Evolutionary conservation across 2,888 invertebrate genomes (phyloP).

Genomic region (Pammene aurita): DNA sequence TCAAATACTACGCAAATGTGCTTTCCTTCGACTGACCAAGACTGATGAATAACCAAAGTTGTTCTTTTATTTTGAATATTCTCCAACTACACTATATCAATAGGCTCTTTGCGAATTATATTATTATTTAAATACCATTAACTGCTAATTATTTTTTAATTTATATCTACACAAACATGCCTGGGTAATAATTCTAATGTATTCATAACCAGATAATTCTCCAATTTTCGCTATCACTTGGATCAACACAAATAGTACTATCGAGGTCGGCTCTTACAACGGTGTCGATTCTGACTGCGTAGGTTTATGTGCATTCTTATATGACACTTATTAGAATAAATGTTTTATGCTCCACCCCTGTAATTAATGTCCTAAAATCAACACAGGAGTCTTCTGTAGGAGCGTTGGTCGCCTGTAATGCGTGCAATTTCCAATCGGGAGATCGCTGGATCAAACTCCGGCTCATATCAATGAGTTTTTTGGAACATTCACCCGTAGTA

Average conservation of each 20-base stretch:
- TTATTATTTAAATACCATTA: background rate
- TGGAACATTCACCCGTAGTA: no score
- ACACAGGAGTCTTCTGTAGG: constrained; percentile 14
- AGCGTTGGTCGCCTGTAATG: no score
- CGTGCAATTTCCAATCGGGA: no score
- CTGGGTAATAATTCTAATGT: background rate
- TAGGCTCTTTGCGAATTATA: background rate
- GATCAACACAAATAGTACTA: constrained; percentile 48
- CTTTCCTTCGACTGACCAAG: no score
- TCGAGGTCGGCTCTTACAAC: constrained; percentile 61
- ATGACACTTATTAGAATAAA: constrained; percentile 46
- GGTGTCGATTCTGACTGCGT: constrained; percentile 65
- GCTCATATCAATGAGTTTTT: no score
- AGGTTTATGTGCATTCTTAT: constrained; percentile 56
- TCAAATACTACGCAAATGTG: no score
- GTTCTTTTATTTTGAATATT: no score
- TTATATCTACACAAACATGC: background rate
- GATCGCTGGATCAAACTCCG: no score
- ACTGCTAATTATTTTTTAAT: background rate
- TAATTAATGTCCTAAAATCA: constrained; percentile 25
- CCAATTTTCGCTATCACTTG: constrained; percentile 45
- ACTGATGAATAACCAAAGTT: no score
- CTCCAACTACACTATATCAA: no score
- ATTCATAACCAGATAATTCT: background rate
- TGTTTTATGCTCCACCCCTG: constrained; percentile 39